phyloP scores from a whole-genome alignment of 2,797 vertebrate species.

The Alosa sapidissima region DNA sequence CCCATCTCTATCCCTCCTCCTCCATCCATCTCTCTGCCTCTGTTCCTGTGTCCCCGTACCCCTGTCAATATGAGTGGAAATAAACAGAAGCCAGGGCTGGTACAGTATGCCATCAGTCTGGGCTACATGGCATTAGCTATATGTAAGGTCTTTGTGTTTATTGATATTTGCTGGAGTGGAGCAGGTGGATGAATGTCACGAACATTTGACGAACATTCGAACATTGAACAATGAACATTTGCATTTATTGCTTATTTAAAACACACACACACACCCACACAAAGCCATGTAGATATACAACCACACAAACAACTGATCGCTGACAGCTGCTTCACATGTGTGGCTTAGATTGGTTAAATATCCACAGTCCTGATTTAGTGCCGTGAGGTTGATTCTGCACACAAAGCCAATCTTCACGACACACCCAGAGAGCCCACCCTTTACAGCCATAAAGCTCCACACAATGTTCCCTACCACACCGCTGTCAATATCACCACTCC shows the following conservation, averaged over 20 bases:
- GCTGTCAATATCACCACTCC: not conserved
- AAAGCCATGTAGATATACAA: not conserved
- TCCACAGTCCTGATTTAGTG: conserved; percentile 12
- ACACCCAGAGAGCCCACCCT: not conserved
- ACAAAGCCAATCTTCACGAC: not conserved
- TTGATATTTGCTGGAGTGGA: not conserved
- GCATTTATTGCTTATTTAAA: not conserved
- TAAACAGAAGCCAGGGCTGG: not conserved
- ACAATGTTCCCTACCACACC: not conserved
- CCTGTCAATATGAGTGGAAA: not conserved
- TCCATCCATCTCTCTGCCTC: not conserved
- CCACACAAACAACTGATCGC: not conserved
- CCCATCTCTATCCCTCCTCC: not conserved
- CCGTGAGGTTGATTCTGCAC: not conserved
- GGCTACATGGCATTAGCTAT: not conserved
- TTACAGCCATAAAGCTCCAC: not conserved
- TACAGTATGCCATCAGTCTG: not conserved
- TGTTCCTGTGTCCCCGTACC: not conserved
- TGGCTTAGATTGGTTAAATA: not conserved
- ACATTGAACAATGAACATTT: too few species aligned
- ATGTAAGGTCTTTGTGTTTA: not conserved
- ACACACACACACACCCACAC: conserved; percentile 3
- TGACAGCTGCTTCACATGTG: not conserved
- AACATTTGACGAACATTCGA: too few species aligned
- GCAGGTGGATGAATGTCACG: not conserved